Conservation (phyloP, 2,888 invertebrate genomes). For the Mesorhabditis spiculigera region DNA sequence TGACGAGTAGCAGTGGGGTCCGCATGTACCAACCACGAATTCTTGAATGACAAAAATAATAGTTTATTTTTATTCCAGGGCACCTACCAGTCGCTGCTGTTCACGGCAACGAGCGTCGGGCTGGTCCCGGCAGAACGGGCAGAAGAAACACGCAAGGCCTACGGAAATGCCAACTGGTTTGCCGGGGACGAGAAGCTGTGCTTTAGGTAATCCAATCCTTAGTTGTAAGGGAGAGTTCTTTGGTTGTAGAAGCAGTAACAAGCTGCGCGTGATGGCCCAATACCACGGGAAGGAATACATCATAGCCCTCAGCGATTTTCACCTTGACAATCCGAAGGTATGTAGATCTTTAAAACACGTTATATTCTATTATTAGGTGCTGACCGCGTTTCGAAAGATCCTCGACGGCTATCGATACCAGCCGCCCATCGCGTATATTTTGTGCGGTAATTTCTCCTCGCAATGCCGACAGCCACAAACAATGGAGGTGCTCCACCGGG, state of each 20-base stretch:
- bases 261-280: constrained; percentile 72
- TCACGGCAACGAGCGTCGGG: constrained; percentile 79
- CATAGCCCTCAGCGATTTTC: constrained; percentile 87
- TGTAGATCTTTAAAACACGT: not conserved
- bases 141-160: constrained; percentile 42
- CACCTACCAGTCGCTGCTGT: constrained; percentile 68
- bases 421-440: constrained; percentile 86
- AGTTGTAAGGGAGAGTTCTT: constrained; percentile 9
- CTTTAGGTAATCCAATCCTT: not conserved
- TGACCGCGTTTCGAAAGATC: constrained; percentile 76
- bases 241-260: constrained; percentile 71
- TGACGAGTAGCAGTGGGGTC: too few relatives aligned
- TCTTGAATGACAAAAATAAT: not conserved
- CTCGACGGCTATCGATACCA: constrained; percentile 72
- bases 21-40: too few relatives aligned
- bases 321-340: constrained; percentile 79
- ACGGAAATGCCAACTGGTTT: constrained; percentile 54
- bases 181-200: constrained; percentile 32
- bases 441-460: constrained; percentile 85
- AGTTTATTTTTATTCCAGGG: constrained; percentile 29
- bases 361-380: constrained; percentile 56
- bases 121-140: constrained; percentile 73
- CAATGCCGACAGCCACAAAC: constrained; percentile 57
- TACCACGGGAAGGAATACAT: constrained; percentile 72
- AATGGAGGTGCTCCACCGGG: constrained; percentile 25